Base-by-base conservation (phyloP, 2,888 invertebrate genomes). In the Nipponacmea schrenckii region DNA sequence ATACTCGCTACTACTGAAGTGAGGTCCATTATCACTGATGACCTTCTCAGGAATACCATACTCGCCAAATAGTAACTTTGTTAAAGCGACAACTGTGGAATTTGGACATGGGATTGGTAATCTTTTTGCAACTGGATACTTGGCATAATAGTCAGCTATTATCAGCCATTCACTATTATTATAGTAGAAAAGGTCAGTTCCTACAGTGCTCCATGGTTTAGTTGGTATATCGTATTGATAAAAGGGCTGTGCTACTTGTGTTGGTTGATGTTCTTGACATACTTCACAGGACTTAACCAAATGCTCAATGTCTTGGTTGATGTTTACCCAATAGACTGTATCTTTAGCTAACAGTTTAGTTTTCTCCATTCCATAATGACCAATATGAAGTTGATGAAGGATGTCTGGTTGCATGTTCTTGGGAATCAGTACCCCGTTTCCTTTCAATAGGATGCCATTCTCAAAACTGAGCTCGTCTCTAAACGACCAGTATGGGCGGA, bases 361-460 rank as follows among this genome's bases (percentile, higher is more conserved):
- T 62, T 77, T 75, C 24, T 71, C 71, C 2, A 64, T 68, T 17
- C 68, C 71, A 46, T 71, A 62, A 46, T 74, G 71, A 5, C 64
- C 65, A 20, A 63, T 24, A 27, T 77, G 74, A n/a, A 76, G 50
- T 45, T 76, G 68, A 8, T 63, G 15, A 2, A 76, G 63, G 2
- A 73, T 69, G 39, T 66, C 45, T 8, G 65, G 20, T 20, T 69
- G 73, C 4, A 67, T 50, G 5, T 62, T 45, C 8, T 27, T 31
- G 24, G 73, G 75, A 14, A 71, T 50, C 15, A 75, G 39, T 10
- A 75, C n/a, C 44, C 62, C 64, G 27, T 64, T 15, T 48, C 72
- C 74, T 56, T 74, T 77, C 24, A 74, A 48, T 10, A 76, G 12
- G 24, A 74, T 17, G 31, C 72, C 77, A 65, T 76, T 62, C 5